phyloP scores from a whole-genome alignment of 92 coral and sea anemone genomes.

The Actinostola sp. region DNA sequence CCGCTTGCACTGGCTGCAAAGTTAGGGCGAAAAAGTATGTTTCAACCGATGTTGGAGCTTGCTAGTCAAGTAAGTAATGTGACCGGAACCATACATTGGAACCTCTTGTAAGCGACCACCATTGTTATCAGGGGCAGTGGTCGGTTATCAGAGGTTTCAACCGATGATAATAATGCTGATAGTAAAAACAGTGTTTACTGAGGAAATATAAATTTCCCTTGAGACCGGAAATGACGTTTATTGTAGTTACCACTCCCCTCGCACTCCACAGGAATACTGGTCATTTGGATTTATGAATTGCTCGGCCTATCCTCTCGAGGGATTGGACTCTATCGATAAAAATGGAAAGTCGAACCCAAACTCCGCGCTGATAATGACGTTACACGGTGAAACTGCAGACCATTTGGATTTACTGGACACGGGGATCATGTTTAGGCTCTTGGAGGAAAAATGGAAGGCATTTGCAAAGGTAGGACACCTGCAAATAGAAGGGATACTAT shows the following conservation, averaged over 20 bases:
- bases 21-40: conserved; percentile 76
- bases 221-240: no score
- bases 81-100: no score
- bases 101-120: no score
- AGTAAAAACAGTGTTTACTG: no score
- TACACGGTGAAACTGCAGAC: conserved; percentile 65
- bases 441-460: conserved; percentile 84
- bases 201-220: no score
- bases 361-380: conserved; percentile 74
- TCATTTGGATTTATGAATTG: conserved; percentile 75
- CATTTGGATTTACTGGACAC: conserved; percentile 80
- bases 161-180: no score
- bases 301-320: conserved; percentile 79
- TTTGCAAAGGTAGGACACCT: conserved; percentile 68
- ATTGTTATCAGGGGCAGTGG: no score
- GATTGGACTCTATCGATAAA: conserved; percentile 74
- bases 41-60: conserved; percentile 67
- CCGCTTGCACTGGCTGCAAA: conserved; percentile 84
- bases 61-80: conserved; percentile 55
- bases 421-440: conserved; percentile 80
- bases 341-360: conserved; percentile 79
- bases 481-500: neutral
- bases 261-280: conserved; percentile 69
- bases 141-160: no score
- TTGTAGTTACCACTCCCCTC: no score